Base-by-base conservation (phyloP, 1,140 invertebrate species). In the Bombus difficillimus region DNA sequence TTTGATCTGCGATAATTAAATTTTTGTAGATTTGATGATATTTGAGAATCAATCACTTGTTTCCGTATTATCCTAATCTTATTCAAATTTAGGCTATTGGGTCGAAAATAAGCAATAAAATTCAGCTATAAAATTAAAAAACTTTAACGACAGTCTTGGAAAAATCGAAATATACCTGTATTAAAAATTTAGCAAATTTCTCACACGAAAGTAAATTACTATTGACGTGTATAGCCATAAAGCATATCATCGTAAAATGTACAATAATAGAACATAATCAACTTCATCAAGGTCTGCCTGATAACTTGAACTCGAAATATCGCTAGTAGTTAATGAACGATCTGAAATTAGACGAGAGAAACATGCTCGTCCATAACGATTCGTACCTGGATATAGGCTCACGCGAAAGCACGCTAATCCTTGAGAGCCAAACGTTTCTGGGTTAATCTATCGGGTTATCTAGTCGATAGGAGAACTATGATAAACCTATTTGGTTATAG, bases 361-460 rank as follows among this genome's bases (percentile, higher is more conserved):
- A 73, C 71, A n/a, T 12, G 25, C 25, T 28, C 69, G 2, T 71
- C 69, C 25, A 41, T 22, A n/a, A 41, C 12, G 69, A 41, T 69
- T 71, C 66, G 34, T 68, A 10, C 28, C 41, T 32, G 39, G 15
- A 12, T 73, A 73, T 28, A 43, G 71, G 6, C 39, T 43, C 71
- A 73, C 71, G 71, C 71, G 71, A 73, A 32, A 18, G 28, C 71
- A 43, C 15, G 13, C 28, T 43, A 73, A 73, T 73, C 41, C 39
- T 73, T 43, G 39, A 43, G 39, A 43, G 28, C 8, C 12, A 41
- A 39, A 25, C 41, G 71, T 73, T 73, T 73, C 71, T 73, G n/a
- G 71, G 71, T 73, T 73, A 73, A 73, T 73, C 71, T 28, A 2
- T 13, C 28, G 1, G 9, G 39, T 15, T 41, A 72, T 72, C 71